phyloP scores from a whole-genome alignment of 2,797 vertebrate genomes.

The Nannoperca australis region DNA sequence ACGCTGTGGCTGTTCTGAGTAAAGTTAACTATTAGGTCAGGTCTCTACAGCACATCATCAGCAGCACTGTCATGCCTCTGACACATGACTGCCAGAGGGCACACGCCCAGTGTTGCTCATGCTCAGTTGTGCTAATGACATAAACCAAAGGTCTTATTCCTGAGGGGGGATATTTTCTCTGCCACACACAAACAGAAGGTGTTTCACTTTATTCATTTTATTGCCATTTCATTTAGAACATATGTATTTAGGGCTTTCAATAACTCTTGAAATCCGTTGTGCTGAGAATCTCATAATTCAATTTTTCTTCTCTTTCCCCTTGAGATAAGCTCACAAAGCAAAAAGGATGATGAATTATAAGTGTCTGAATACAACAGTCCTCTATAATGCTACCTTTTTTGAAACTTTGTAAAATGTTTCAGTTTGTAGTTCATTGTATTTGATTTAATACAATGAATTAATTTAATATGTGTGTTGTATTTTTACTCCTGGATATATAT shows the following conservation, averaged over 20 bases:
- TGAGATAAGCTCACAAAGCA: not conserved
- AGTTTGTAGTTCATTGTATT: not conserved
- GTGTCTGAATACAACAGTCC: not conserved
- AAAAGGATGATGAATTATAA: not conserved
- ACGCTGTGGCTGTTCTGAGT: constrained; percentile 19
- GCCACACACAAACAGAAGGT: not conserved
- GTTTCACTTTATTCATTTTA: not conserved
- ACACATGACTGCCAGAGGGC: constrained; percentile 32
- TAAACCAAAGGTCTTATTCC: constrained; percentile 27
- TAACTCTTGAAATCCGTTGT: not conserved
- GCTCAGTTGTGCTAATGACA: constrained; percentile 29
- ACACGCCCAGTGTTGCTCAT: constrained; percentile 48
- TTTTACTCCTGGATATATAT: constrained; percentile 1
- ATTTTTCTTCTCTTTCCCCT: not conserved
- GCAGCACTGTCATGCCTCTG: constrained; percentile 36
- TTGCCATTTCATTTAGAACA: not conserved
- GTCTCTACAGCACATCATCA: constrained; percentile 33
- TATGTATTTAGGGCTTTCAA: not conserved
- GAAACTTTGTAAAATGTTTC: not conserved
- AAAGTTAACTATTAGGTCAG: constrained; percentile 41
- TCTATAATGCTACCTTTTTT: constrained; percentile 1
- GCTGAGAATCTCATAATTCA: not conserved
- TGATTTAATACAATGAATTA: no score
- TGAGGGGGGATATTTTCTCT: not conserved
- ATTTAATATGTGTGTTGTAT: not conserved